Base-by-base conservation (phyloP, 1,140 invertebrate species). In the Listronotus bonariensis region DNA sequence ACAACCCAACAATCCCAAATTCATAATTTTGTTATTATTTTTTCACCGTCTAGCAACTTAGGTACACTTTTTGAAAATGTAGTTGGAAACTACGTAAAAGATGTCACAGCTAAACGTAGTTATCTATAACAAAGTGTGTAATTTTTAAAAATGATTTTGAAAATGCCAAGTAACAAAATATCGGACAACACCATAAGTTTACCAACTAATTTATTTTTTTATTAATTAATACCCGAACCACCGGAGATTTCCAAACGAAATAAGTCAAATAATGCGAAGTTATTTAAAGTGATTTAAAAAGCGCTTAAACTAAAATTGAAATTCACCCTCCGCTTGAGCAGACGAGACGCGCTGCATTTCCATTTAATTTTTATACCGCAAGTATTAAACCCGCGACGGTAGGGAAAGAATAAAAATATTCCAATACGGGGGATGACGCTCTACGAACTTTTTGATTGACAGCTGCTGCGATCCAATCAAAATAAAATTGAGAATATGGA, bases 381-480 rank as follows among this genome's bases (percentile, higher is more conserved):
- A 67, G 71, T 68, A 76, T 75, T 76, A 75, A 74, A 74, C 62
- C 36, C 20, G 17, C 7, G 17, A 71, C 71, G 66, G 65, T 70
- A 64, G 69, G 70, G 72, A 65, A 64, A 72, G 71, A 65, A 68
- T 73, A 75, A 74, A 77, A 76, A 75, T 77, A 75, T 77, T 75
- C 74, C 73, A 74, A 77, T 77, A 77, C 71, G 17, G 36, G 52
- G 52, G 52, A 62, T 54, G 48, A 62, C 59, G 59, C 43, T 49
- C 43, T 49, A 38, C 36, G 15, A 43, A 32, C 52, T 61, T 77
- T 79, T 81, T 85, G 84, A 86, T 84, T 85, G 84, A 85, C 84
- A 83, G 82, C 78, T 78, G 76, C 74, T 80, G 81, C 80, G 81
- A 82, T 81, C 83, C 81, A 82, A 81, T 83, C 79, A 60, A 52